Evolutionary conservation across 2,797 vertebrate genomes (phyloP).

Genomic region (Danio kyathit): DNA sequence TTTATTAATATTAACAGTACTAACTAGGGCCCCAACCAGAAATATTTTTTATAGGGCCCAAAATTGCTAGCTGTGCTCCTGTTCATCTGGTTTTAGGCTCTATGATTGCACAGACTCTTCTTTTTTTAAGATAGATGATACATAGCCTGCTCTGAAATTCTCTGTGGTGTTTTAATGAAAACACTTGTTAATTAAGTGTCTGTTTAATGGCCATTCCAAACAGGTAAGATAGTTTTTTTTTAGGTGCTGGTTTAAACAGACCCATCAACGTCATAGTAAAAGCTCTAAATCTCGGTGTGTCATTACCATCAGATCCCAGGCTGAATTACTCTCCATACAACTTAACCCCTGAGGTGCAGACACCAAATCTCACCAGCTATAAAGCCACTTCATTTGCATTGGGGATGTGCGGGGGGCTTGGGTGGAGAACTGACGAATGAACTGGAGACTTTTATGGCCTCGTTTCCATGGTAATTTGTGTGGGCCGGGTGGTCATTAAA

Average conservation of each 20-base stretch:
- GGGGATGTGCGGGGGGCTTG: constrained; percentile 14
- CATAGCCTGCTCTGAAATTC: constrained; percentile 10
- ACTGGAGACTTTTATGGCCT: constrained; percentile 72
- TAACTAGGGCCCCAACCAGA: too few relatives aligned
- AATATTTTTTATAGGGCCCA: too few relatives aligned
- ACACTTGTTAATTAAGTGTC: constrained; percentile 64
- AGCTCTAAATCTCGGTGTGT: not conserved
- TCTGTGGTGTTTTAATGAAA: constrained; percentile 65
- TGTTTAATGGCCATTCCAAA: constrained; percentile 65
- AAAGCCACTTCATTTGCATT: constrained; percentile 71
- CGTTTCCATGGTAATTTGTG: constrained; percentile 65
- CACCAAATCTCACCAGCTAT: constrained; percentile 71
- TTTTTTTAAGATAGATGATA: not conserved
- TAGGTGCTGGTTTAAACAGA: not conserved
- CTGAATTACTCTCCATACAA: constrained; percentile 58
- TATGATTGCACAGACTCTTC: not conserved
- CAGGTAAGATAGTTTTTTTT: constrained; percentile 26
- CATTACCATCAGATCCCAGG: constrained; percentile 44
- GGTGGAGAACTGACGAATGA: constrained; percentile 32
- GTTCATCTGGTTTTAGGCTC: not conserved
- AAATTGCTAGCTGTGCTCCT: too few relatives aligned
- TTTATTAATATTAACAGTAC: too few relatives aligned
- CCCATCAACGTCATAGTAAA: constrained; percentile 28
- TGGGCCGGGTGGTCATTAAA: constrained; percentile 53
- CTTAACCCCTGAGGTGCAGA: constrained; percentile 70